A percentile compares a stretch with the other conserved stretches of the same genome.
These are phyloP conservation scores for Pseudochirops corinnae DNA, from an alignment of 2,797 vertebrate genomes.

Conservation along the genomic window DNA sequence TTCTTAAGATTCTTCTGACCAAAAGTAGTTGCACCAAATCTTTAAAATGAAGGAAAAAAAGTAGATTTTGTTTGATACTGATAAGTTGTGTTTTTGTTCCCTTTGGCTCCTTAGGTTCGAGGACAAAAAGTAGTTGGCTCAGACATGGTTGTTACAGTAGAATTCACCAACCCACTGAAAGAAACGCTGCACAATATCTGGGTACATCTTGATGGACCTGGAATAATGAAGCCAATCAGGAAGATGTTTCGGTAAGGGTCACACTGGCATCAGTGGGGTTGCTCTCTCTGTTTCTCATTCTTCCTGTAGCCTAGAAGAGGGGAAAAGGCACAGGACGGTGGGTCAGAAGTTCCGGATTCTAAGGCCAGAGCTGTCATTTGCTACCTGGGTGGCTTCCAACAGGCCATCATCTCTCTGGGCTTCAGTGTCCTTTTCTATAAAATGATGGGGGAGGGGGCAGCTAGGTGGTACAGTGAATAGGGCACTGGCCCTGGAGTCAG, in stretches of 20 bases:
- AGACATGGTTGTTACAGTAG: slow-evolving; percentile 89
- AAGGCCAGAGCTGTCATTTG: background rate
- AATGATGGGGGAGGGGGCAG: background rate
- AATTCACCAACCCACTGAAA: slow-evolving; percentile 94
- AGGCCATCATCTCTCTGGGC: background rate
- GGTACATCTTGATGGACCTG: slow-evolving; percentile 92
- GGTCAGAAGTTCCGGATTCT: background rate
- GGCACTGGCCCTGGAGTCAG: too few species aligned
- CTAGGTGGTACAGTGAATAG: too few species aligned
- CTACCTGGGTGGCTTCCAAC: background rate
- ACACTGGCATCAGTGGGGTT: background rate
- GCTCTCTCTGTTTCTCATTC: background rate
- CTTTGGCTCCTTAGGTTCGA: slow-evolving; percentile 85
- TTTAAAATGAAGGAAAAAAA: background rate
- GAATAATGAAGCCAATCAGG: slow-evolving; percentile 85
- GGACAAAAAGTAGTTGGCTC: slow-evolving; percentile 83
- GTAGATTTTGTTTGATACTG: slow-evolving; percentile 12
- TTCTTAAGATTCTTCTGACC: background rate
- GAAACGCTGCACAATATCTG: slow-evolving; percentile 88
- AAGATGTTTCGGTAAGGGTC: slow-evolving; percentile 90
- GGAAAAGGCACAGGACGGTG: background rate
- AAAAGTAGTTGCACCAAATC: slow-evolving; percentile 3
- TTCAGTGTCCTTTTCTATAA: background rate
- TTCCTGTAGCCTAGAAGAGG: background rate
- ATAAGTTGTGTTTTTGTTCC: slow-evolving; percentile 15